These are phyloP conservation scores for Calameuta idolon DNA, from an alignment of 2,888 invertebrate genomes.

Conservation along the genomic window DNA sequence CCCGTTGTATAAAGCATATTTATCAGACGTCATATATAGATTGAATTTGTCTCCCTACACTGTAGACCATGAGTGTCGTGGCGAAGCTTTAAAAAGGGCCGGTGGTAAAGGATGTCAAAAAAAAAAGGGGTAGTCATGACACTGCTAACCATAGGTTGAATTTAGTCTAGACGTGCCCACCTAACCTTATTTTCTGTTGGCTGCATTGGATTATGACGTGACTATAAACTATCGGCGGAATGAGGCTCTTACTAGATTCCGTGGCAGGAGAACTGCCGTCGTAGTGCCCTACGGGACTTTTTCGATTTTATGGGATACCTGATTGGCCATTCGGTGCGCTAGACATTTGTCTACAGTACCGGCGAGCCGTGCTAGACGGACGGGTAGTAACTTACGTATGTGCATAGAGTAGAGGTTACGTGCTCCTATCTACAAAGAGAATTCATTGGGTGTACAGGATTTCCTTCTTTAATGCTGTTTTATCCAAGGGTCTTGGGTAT, in stretches of 20 bases:
- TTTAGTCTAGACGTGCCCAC: neutral
- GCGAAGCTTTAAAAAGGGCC: neutral
- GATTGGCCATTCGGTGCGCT: neutral
- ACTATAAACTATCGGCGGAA: neutral
- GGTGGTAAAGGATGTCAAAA: neutral
- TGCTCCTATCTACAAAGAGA: neutral
- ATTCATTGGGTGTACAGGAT: neutral
- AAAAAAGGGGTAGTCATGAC: neutral
- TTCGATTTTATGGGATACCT: neutral
- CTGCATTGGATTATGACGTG: neutral
- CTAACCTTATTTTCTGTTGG: neutral
- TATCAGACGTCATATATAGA: constrained; percentile 18
- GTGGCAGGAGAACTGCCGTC: neutral
- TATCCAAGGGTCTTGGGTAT: neutral
- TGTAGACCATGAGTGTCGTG: neutral
- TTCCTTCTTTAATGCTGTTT: neutral
- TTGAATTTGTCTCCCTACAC: constrained; percentile 23
- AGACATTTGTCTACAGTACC: neutral
- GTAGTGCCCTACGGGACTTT: neutral
- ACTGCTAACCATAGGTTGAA: neutral
- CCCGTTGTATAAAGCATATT: constrained; percentile 29
- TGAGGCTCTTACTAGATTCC: neutral
- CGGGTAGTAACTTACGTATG: neutral
- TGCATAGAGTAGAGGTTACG: neutral
- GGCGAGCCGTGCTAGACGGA: neutral